Base-by-base conservation (phyloP, 2,797 vertebrate species). In the Sternotherus odoratus region DNA sequence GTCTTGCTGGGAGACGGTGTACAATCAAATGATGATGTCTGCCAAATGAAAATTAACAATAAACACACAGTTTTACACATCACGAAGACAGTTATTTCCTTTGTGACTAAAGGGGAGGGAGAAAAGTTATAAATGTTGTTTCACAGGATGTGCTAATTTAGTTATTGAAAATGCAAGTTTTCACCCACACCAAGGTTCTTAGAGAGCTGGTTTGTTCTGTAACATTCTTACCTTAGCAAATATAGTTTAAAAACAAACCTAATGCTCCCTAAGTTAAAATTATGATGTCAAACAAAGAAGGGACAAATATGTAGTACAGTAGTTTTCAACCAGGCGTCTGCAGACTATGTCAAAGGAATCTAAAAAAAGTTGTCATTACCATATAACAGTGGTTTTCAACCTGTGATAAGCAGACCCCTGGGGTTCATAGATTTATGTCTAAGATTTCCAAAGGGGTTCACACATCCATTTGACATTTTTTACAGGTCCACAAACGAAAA, bases 1-100 rank as follows among this genome's bases (percentile, higher is more conserved):
- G 98, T 97, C 97, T 99, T 99, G 98, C 98, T 99, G 91, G 99
- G 99, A 50, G 99, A 99, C 1, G 99, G 99, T 8, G 99, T 99
- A 94, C 97, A 98, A 85, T 99, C 99, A 69, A 99, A 99, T 17
- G 99, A 99, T 24, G 99, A 99, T 23, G 99, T 99, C 99, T 99
- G 96, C 79, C 95, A 98, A 95, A 94, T 48, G 5, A 82, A 93
- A 95, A 54, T 53, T 60, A 69, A 43, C 5, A 66, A 5, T 53
- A 36, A 12, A 83, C 1, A 2, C 1, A 74, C 28, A 10, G 16
- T 95, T 79, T 49, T 63, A 43, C 12, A 39, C 36, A 82, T 24
- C 8, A 39, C 48, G 50, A 28, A 77, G 26, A 46, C 21, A 82
- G 26, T 56, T 72, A 39, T 49, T 10, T 57, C 49, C 6, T 30